These are phyloP conservation scores for Cynocephalus volans DNA, from an alignment of 2,113 vertebrate species.

Conservation along the genomic window DNA sequence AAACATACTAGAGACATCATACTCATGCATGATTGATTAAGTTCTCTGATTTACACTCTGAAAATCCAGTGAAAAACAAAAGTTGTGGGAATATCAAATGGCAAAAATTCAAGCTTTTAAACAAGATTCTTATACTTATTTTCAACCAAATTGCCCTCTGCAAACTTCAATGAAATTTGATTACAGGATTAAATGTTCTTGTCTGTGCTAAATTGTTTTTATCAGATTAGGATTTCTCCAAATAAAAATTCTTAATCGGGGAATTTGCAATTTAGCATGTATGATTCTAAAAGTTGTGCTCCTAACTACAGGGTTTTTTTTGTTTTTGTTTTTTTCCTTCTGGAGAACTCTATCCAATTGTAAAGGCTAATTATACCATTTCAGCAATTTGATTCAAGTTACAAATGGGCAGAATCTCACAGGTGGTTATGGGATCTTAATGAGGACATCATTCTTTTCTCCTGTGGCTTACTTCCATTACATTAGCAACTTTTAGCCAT, in stretches of 20 bases:
- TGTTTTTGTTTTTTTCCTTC: not conserved
- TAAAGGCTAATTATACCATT: not conserved
- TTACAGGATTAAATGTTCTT: slow-evolving; percentile 17
- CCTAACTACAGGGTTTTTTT: not conserved
- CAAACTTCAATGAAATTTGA: slow-evolving; percentile 24
- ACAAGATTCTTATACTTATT: not conserved
- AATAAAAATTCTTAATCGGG: not conserved
- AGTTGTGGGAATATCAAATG: not conserved
- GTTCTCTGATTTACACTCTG: slow-evolving; percentile 8
- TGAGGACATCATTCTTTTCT: not conserved
- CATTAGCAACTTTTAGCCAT: not conserved
- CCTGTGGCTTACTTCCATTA: not conserved
- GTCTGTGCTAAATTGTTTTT: not conserved
- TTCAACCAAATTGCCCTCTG: not conserved
- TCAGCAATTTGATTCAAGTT: slow-evolving; percentile 25
- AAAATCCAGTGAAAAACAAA: slow-evolving; percentile 4
- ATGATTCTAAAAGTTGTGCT: not conserved
- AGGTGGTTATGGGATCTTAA: not conserved
- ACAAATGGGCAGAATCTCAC: not conserved
- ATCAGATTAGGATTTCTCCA: slow-evolving; percentile 1
- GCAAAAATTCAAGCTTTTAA: not conserved
- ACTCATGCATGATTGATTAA: not conserved
- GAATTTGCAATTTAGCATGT: not conserved
- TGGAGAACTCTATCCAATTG: not conserved
- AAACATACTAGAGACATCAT: not conserved